Evolutionary conservation across 2,797 vertebrate species (phyloP).

Genomic region (Emydoidea blandingii): DNA sequence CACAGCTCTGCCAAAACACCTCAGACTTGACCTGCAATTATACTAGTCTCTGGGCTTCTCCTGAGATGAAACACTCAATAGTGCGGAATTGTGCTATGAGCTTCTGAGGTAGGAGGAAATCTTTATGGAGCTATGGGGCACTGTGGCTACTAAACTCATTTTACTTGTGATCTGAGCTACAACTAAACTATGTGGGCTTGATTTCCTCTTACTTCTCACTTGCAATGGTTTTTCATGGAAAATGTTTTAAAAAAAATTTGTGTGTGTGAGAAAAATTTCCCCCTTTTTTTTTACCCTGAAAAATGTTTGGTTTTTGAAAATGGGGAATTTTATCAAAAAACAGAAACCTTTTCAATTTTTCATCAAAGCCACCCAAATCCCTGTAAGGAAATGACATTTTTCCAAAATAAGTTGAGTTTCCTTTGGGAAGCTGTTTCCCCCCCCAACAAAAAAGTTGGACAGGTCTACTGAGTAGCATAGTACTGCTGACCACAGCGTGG

Average conservation of each 20-base stretch:
- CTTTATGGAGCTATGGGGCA: background rate
- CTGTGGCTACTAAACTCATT: conserved; percentile 45
- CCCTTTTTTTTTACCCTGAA: background rate
- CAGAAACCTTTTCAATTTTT: background rate
- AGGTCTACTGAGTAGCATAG: background rate
- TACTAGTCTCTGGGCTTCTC: background rate
- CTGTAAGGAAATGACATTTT: background rate
- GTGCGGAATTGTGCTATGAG: background rate
- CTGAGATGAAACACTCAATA: background rate
- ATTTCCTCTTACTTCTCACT: background rate
- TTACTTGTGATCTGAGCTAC: conserved; percentile 10
- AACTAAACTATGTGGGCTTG: background rate
- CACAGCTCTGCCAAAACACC: background rate
- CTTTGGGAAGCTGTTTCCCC: background rate
- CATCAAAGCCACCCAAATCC: background rate
- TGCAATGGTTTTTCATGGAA: background rate
- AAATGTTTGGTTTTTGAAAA: background rate
- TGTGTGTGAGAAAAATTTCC: background rate
- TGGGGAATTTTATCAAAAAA: background rate
- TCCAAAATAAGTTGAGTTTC: background rate
- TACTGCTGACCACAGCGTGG: background rate
- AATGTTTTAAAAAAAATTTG: background rate
- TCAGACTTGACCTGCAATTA: background rate
- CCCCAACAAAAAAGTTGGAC: background rate
- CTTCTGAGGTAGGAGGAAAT: background rate